These are phyloP conservation scores for Trogon surrucura DNA, from an alignment of 2,113 vertebrate species.

Conservation along the genomic window DNA sequence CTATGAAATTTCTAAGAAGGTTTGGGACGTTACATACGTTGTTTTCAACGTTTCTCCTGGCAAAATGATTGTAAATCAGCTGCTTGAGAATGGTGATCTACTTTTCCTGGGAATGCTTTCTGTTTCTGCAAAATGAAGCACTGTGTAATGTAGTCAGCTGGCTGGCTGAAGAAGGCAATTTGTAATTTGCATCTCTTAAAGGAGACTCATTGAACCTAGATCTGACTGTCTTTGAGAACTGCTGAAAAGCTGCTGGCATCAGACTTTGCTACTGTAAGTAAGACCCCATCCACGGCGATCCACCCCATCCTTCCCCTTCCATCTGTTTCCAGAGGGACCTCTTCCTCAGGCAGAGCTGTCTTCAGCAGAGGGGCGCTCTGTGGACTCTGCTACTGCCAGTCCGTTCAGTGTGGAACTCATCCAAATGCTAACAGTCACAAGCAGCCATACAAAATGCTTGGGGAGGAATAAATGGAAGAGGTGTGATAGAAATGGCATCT, in stretches of 20 bases:
- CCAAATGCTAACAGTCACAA: not conserved
- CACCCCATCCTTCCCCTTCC: not conserved
- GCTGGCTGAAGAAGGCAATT: not conserved
- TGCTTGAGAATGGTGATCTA: not conserved
- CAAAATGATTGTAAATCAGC: not conserved
- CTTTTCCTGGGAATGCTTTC: not conserved
- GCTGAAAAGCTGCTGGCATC: not conserved
- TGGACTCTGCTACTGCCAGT: not conserved
- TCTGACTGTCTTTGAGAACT: not conserved
- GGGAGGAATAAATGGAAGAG: not conserved
- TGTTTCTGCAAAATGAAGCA: not conserved
- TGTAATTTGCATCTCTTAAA: slow-evolving; percentile 13
- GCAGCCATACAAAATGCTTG: not conserved
- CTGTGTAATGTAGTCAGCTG: not conserved
- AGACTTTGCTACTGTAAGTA: not conserved
- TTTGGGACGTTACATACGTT: not conserved
- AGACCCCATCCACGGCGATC: not conserved
- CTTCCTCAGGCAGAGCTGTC: not conserved
- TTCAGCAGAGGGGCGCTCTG: fast-evolving
- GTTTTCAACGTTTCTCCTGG: not conserved
- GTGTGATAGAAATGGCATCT: not conserved
- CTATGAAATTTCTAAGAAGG: not conserved
- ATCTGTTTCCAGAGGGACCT: not conserved
- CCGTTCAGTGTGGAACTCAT: not conserved
- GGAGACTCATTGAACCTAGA: not conserved